Conservation (phyloP, 2,888 invertebrate genomes). For the Acrobasis suavella region DNA sequence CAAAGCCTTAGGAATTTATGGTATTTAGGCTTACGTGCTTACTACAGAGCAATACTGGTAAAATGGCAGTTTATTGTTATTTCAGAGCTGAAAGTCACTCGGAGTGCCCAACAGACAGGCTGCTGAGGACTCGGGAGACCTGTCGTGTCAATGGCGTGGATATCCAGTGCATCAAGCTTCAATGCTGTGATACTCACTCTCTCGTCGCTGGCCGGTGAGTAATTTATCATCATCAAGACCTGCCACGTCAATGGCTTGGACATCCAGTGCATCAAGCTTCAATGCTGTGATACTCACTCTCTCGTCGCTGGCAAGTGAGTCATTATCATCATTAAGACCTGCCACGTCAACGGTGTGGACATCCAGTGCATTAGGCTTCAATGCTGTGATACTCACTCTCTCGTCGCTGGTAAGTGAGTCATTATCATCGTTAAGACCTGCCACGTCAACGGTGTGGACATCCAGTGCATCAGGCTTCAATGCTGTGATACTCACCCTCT, state of each 20-base stretch:
- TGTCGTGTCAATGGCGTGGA: slow-evolving; percentile 83
- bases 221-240: slow-evolving; percentile 58
- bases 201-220: slow-evolving; percentile 83
- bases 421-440: no score
- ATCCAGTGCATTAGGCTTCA: no score
- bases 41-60: no score
- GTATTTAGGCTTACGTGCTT: no score
- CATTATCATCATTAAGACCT: no score
- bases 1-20: no score
- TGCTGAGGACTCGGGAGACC: slow-evolving; percentile 83
- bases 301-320: no score
- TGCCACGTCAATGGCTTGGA: slow-evolving; percentile 83
- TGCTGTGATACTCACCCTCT: no score
- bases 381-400: slow-evolving; percentile 44
- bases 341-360: no score
- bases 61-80: slow-evolving; percentile 19
- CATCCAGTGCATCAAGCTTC: slow-evolving; percentile 83
- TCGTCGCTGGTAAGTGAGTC: no score
- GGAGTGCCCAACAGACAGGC: slow-evolving; percentile 83
- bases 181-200: slow-evolving; percentile 84
- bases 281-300: slow-evolving; percentile 81
- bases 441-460: no score
- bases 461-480: no score
- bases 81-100: slow-evolving; percentile 55
- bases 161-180: slow-evolving; percentile 83